Evolutionary conservation across 2,797 vertebrate species (phyloP), one percentile per base, ranked within the genome.

Genomic region (Phoxinus dragarum): DNA sequence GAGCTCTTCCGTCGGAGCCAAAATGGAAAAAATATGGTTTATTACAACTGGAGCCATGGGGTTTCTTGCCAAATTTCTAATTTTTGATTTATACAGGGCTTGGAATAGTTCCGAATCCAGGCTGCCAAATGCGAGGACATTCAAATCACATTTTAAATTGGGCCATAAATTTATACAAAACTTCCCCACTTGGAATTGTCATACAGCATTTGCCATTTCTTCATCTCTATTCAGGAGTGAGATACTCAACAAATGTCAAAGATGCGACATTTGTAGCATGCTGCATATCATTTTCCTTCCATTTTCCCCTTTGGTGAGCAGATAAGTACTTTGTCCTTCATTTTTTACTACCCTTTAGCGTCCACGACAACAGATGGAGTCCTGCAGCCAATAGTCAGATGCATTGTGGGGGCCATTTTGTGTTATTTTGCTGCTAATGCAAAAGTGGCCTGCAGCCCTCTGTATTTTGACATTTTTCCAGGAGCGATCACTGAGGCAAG

Each of bases 371-470:
- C 44, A 83, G 49, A 81, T 69, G 66, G 49, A 79, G 71, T 85
- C 85, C 74, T 72, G 66, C 80, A 44, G 75, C 69, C 68, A 54
- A 68, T 23, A 36, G 64, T 59, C 85, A 84, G 84, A 72, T 77
- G 76, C 69, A 85, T 86, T 82, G 76, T 44, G 74, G 78, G 21
- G 21, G 40, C 71, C 84, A 82, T 89, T 85, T 80, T 61, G 66
- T 82, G 42, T 81, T 71, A 31, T 81, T 80, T 68, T 86, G 84
- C 56, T 59, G n/a, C 54, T 61, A 87, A 87, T 42, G 86, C 56
- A 71, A 61, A 85, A 71, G 84, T 56, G 36, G 81, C 71, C 56
- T 54, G 54, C 61, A 76, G 67, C 79, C 42, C 34, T 5, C 23
- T 56, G 74, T 68, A 40, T 69, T 83, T 72, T 85, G 82, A 56